Evolutionary conservation across 2,797 vertebrate genomes (phyloP).

Genomic region (Gorsachius magnificus): DNA sequence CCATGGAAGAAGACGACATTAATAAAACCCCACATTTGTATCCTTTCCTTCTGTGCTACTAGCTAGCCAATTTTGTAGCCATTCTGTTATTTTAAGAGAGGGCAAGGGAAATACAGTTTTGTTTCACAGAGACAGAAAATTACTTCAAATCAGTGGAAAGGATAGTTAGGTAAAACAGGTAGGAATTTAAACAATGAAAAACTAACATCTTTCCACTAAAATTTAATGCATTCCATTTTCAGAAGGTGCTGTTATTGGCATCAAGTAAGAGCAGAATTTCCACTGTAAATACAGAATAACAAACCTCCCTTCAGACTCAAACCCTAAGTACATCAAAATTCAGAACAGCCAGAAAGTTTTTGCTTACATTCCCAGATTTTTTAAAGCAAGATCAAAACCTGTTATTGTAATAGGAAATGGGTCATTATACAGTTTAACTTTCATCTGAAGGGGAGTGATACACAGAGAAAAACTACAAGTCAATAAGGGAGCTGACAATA

Average conservation of each 20-base stretch:
- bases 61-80: neutral
- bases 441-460: neutral
- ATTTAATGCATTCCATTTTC: neutral
- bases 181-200: neutral
- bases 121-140: neutral
- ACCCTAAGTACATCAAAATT: neutral
- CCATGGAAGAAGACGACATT: neutral
- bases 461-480: neutral
- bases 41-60: neutral
- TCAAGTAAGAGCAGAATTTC: neutral
- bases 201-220: neutral
- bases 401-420: constrained; percentile 17
- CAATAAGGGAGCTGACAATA: neutral
- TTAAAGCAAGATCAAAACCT: neutral
- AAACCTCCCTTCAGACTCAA: neutral
- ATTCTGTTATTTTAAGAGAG: neutral
- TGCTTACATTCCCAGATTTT: neutral
- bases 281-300: neutral
- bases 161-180: neutral
- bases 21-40: neutral
- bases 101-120: neutral
- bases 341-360: neutral
- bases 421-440: constrained; percentile 32
- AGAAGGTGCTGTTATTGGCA: neutral
- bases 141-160: neutral